These are phyloP conservation scores for Hypsibius dujardini DNA, from an alignment of 1,140 invertebrate species.

Conservation along the genomic window DNA sequence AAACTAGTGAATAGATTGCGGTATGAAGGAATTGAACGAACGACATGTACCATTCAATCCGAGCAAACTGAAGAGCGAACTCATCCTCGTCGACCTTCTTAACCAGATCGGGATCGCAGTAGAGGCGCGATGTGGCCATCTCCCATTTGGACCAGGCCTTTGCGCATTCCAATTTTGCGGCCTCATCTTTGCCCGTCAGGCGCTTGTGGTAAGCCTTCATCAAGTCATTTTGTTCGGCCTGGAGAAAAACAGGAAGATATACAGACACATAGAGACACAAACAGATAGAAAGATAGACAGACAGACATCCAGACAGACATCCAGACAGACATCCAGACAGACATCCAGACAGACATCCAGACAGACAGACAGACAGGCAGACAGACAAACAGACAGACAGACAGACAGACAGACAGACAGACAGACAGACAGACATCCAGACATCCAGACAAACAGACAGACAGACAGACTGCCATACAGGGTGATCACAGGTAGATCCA, in stretches of 20 bases:
- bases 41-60: conserved; percentile 30
- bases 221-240: conserved; percentile 30
- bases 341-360: too few species aligned
- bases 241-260: background rate
- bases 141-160: conserved; percentile 32
- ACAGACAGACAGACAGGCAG: too few species aligned
- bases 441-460: too few species aligned
- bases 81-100: conserved; percentile 26
- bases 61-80: conserved; percentile 32
- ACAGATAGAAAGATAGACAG: too few species aligned
- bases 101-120: conserved; percentile 26
- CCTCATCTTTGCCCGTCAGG: conserved; percentile 28
- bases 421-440: too few species aligned
- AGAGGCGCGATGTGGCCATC: conserved; percentile 30
- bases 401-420: conserved; percentile 7
- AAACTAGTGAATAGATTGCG: background rate
- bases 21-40: too few species aligned
- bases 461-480: too few species aligned
- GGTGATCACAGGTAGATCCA: too few species aligned
- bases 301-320: too few species aligned
- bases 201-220: conserved; percentile 32
- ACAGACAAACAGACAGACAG: background rate
- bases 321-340: too few species aligned
- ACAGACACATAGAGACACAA: too few species aligned
- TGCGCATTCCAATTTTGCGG: conserved; percentile 26